Evolutionary conservation across 2,888 invertebrate genomes (phyloP).

Genomic region (Corbicula japonica): DNA sequence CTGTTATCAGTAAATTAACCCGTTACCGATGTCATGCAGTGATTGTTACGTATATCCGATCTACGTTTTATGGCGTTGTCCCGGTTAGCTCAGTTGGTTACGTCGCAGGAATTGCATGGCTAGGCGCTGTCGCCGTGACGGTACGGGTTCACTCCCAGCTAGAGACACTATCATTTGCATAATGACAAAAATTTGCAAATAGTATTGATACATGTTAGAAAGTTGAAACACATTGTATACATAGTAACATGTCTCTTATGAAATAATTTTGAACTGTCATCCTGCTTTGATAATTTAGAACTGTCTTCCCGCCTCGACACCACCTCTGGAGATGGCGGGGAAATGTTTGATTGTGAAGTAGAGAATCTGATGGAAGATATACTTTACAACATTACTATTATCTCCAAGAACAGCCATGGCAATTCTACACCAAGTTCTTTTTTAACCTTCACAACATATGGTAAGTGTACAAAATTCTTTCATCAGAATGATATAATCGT

Average conservation of each 20-base stretch:
- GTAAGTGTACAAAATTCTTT: neutral
- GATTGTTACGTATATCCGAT: no score
- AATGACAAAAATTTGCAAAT: no score
- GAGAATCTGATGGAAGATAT: neutral
- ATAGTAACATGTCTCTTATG: neutral
- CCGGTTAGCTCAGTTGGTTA: no score
- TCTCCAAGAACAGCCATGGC: slow-evolving; percentile 12
- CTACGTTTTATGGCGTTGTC: no score
- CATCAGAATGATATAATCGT: neutral
- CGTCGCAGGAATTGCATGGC: no score
- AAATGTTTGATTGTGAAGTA: neutral
- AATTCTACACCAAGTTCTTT: slow-evolving; percentile 2
- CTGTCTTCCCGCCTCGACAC: neutral
- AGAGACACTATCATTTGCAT: no score
- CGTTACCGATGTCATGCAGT: no score
- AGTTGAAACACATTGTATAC: neutral
- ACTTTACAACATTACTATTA: slow-evolving; percentile 21
- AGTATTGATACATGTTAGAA: no score
- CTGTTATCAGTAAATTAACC: no score
- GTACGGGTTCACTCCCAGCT: no score
- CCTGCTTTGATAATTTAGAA: neutral
- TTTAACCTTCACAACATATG: slow-evolving; percentile 21
- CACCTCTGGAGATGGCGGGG: neutral
- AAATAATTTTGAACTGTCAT: neutral
- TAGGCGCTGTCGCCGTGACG: no score